Percentiles rank a stretch among this genome's conserved stretches.
phyloP scores from a whole-genome alignment of 2,113 vertebrate species.

The Eolophus roseicapilla region DNA sequence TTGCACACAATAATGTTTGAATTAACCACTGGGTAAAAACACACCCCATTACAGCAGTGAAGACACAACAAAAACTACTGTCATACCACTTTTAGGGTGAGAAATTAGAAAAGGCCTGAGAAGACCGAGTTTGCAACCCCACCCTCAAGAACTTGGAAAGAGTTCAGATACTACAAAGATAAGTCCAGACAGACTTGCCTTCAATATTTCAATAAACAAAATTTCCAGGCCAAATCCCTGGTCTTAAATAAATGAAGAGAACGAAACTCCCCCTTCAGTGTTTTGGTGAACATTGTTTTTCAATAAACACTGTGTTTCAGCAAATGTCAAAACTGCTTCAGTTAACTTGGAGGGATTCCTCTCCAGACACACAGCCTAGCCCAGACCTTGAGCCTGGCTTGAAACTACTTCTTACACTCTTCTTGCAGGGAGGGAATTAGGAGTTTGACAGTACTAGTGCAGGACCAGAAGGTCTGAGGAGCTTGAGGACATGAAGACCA shows the following conservation, averaged over 20 bases:
- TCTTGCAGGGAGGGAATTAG: neutral
- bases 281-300: constrained; percentile 42
- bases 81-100: neutral
- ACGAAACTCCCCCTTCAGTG: constrained; percentile 6
- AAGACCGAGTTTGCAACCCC: constrained; percentile 1
- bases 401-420: neutral
- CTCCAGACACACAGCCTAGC: neutral
- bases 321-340: constrained; percentile 22
- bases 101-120: constrained; percentile 2
- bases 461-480: neutral
- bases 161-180: constrained; percentile 21
- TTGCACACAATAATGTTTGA: neutral
- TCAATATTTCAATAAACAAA: constrained; percentile 7
- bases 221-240: constrained; percentile 26
- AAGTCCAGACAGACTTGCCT: constrained; percentile 9
- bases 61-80: constrained; percentile 3
- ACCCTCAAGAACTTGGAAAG: constrained; percentile 23
- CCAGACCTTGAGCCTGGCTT: neutral
- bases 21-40: neutral
- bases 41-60: neutral
- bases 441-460: neutral
- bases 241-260: constrained; percentile 31
- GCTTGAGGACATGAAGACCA: neutral
- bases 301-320: constrained; percentile 15
- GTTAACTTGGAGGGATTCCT: neutral